phyloP scores from a whole-genome alignment of 2,888 invertebrate genomes.

The Polyommatus icarus region DNA sequence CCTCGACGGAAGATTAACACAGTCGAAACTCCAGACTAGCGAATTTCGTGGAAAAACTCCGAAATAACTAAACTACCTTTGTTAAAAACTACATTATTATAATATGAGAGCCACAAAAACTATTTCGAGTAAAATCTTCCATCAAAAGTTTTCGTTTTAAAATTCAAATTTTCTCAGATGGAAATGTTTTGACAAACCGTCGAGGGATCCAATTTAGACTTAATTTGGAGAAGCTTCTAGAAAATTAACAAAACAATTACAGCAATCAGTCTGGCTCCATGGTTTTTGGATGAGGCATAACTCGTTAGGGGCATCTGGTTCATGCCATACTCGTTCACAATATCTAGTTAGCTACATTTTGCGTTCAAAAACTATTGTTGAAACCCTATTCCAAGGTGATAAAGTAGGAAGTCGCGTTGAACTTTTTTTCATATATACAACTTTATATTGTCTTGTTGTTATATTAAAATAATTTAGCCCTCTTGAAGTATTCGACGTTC shows the following conservation, averaged over 20 bases:
- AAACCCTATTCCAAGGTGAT: conserved; percentile 40
- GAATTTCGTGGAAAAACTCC: conserved; percentile 52
- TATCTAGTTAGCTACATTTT: conserved; percentile 33
- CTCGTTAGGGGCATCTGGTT: conserved; percentile 72
- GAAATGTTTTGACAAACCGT: not conserved
- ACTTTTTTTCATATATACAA: conserved; percentile 30
- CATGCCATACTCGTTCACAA: conserved; percentile 48
- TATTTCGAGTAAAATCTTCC: not conserved
- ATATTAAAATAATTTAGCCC: conserved; percentile 75
- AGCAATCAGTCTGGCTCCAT: conserved; percentile 60
- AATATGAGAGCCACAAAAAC: not conserved
- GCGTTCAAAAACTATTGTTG: conserved; percentile 6
- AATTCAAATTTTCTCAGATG: not conserved
- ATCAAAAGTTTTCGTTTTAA: conserved; percentile 15
- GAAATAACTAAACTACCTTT: conserved; percentile 40
- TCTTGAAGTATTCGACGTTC: conserved; percentile 64
- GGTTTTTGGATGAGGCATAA: conserved; percentile 60
- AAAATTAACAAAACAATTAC: conserved; percentile 68
- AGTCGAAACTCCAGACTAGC: conserved; percentile 48
- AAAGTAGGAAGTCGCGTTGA: conserved; percentile 46
- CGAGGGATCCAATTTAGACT: not conserved
- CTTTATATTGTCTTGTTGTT: conserved; percentile 57
- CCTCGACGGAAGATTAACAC: conserved; percentile 51
- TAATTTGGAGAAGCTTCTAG: conserved; percentile 23
- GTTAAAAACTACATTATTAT: conserved; percentile 33